Evolutionary conservation across 1,140 invertebrate species (phyloP).

Genomic region (Trichomalopsis sarcophagae): DNA sequence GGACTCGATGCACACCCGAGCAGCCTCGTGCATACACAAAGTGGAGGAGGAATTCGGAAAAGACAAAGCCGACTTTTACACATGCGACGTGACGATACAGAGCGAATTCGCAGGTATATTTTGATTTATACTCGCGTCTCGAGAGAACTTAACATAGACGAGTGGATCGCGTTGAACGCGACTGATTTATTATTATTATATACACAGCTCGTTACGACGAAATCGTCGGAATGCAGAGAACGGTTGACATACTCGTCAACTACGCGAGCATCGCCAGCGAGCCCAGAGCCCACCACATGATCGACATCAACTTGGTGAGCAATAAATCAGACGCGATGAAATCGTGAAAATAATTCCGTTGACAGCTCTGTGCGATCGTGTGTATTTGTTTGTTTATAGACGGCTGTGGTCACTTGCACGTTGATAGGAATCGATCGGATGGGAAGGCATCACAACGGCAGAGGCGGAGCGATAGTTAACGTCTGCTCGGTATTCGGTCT

Average conservation of each 20-base stretch:
- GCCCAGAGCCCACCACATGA: conserved; percentile 39
- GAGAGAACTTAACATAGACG: not conserved
- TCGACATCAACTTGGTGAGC: conserved; percentile 47
- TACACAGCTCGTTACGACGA: conserved; percentile 48
- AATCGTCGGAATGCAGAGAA: conserved; percentile 46
- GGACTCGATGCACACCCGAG: conserved; percentile 31
- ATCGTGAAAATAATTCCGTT: no score
- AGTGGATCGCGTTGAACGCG: no score
- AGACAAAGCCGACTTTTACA: conserved; percentile 62
- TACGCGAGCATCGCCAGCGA: conserved; percentile 38
- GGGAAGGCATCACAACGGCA: conserved; percentile 72
- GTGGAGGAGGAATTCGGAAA: conserved; percentile 64
- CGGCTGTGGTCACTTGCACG: conserved; percentile 68
- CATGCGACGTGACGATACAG: conserved; percentile 64
- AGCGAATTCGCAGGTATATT: conserved; percentile 50
- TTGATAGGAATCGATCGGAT: conserved; percentile 70
- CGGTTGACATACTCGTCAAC: conserved; percentile 46
- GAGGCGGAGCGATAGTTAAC: conserved; percentile 73
- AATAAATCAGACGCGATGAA: not conserved
- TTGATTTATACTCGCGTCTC: not conserved
- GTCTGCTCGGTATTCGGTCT: conserved; percentile 72
- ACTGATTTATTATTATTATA: not conserved
- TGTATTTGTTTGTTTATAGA: conserved; percentile 56
- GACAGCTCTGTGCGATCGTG: not conserved
- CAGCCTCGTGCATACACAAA: conserved; percentile 3